phyloP scores from a whole-genome alignment of 2,797 vertebrate species.

The Leptodactylus fallax region DNA sequence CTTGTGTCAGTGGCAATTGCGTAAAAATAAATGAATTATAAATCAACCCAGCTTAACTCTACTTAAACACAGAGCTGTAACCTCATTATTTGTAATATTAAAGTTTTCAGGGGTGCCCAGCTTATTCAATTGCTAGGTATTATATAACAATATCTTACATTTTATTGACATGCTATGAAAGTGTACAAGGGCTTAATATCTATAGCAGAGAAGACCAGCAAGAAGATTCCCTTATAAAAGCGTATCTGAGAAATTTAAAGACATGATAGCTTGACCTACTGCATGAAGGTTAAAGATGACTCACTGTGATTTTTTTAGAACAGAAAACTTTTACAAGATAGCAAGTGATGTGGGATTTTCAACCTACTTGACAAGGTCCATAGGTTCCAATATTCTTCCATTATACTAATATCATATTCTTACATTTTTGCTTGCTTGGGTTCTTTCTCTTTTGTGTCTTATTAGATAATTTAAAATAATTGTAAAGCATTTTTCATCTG shows the following conservation, averaged over 20 bases:
- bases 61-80: neutral
- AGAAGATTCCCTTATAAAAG: neutral
- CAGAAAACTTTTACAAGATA: constrained; percentile 15
- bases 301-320: constrained; percentile 8
- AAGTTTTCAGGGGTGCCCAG: neutral
- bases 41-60: neutral
- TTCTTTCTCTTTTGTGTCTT: constrained; percentile 9
- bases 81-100: neutral
- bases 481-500: constrained; percentile 29
- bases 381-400: constrained; percentile 8
- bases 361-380: neutral
- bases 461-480: constrained; percentile 27
- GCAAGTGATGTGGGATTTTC: constrained; percentile 13
- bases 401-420: neutral
- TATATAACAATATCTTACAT: neutral
- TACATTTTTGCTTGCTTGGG: neutral
- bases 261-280: neutral
- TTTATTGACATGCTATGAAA: neutral
- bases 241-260: neutral
- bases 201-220: neutral
- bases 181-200: neutral
- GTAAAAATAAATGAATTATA: neutral
- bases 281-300: constrained; percentile 28
- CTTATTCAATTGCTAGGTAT: neutral
- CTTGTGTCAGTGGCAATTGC: no score